Base-by-base conservation (phyloP, 2,888 invertebrate genomes). In the Vannuccia rotundouncinata region DNA sequence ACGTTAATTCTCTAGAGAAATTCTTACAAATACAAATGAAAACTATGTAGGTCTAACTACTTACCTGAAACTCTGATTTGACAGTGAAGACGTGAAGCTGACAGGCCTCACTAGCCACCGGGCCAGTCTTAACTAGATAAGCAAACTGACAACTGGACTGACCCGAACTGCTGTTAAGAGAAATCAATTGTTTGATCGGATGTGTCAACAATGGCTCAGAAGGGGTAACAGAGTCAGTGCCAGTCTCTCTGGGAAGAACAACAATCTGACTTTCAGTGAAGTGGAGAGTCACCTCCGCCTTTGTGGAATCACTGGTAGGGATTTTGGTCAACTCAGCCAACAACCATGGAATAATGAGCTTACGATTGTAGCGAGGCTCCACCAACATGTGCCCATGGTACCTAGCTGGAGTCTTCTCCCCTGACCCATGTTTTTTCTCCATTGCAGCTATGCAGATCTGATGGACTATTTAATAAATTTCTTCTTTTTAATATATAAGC, bases 11-110 rank as follows among this genome's bases (percentile, higher is more conserved):
- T n/a, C n/a, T n/a, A n/a, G n/a, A n/a, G n/a, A n/a, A n/a, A n/a
- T n/a, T n/a, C n/a, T n/a, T n/a, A n/a, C n/a, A n/a, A n/a, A n/a
- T n/a, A n/a, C n/a, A n/a, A n/a, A n/a, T n/a, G n/a, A n/a, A n/a
- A n/a, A n/a, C n/a, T n/a, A n/a, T n/a, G n/a, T n/a, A n/a, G n/a
- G n/a, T n/a, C n/a, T n/a, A n/a, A n/a, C n/a, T n/a, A n/a, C n/a
- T n/a, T n/a, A 66, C 66, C 66, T 66, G 66, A 22, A 66, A 66
- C 66, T 66, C 66, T 5, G 66, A 66, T 27, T 66, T 66, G 66
- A 66, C 66, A 5, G 66, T 66, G 25, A 66, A 66, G 5, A 27
- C 66, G 66, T 66, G 66, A 17, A 66, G 25, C 22, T 66, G 66
- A 27, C 66, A n/a, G 17, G 66, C 2, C 66, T 66, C 66, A 66